Base-by-base conservation (phyloP, 2,888 invertebrate species). In the Halictus ligatus region DNA sequence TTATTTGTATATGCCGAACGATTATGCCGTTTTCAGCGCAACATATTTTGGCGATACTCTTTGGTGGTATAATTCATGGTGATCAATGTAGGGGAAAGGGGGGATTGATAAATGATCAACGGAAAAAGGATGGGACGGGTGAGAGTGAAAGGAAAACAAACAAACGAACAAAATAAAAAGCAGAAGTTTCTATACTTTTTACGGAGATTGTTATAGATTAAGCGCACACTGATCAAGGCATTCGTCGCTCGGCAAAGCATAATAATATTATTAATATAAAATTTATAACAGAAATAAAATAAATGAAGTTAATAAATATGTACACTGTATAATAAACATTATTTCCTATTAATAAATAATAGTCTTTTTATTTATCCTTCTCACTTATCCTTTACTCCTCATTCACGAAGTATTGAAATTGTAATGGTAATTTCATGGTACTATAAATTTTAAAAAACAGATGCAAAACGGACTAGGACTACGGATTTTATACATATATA, bases 271-370 rank as follows among this genome's bases (percentile, higher is more conserved):
- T 94, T 94, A 94, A 94, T 94, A 94, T 94, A 94, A 94, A 94
- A 95, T 95, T 95, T 95, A 95, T 95, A 95, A 95, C 94, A 95
- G 93, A 95, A 95, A 94, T 94, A 94, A 94, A 94, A 94, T 95
- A 94, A 95, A 94, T 94, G 94, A 95, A 94, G 94, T 95, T 95
- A 95, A 94, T 94, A 94, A 94, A 94, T 94, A 95, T 95, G 94
- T 94, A 94, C 94, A 95, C 95, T 94, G 95, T 94, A 94, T 95
- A 95, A 95, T 95, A 94, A 95, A 94, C 94, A 95, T 95, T 95
- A 95, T 95, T 95, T 95, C 94, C 94, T 95, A 95, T 94, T 94
- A 94, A 95, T 94, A 94, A 94, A 93, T 90, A n/a, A 67, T 29
- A 80, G 67, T 25, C 75, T 87, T 46, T 88, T 91, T 85, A 89